A percentile compares a stretch with the other conserved stretches of the same genome.
phyloP scores from a whole-genome alignment of 2,113 vertebrate species.

The Telmatochromis brachygnathus region DNA sequence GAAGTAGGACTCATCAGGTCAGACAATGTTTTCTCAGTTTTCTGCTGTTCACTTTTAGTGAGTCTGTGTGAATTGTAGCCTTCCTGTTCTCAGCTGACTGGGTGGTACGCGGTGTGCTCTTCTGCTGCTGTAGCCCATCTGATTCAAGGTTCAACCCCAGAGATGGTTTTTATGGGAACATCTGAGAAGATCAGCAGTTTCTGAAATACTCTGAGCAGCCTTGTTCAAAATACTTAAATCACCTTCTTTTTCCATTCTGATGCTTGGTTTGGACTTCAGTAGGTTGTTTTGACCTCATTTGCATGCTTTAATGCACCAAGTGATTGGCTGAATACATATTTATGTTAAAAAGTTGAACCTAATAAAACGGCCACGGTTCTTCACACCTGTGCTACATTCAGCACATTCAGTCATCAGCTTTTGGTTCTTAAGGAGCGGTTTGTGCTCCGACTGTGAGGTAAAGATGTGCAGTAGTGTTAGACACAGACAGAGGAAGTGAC shows the following conservation, averaged over 20 bases:
- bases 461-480: background rate
- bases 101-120: background rate
- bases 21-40: background rate
- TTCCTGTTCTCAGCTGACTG: background rate
- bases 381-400: background rate
- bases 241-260: background rate
- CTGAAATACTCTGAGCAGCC: background rate
- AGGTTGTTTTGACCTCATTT: background rate
- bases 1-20: background rate
- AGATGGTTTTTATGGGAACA: background rate
- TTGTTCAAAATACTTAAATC: background rate
- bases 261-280: background rate
- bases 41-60: background rate
- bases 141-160: background rate
- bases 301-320: background rate
- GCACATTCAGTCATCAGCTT: background rate
- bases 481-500: background rate
- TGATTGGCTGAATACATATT: background rate
- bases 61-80: background rate
- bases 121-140: background rate
- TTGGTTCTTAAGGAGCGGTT: background rate
- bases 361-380: accelerated
- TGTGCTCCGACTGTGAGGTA: background rate
- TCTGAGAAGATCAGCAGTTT: background rate
- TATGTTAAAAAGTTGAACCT: background rate